These are phyloP conservation scores for Edolisoma coerulescens DNA, from an alignment of 2,113 vertebrate species.

Conservation along the genomic window DNA sequence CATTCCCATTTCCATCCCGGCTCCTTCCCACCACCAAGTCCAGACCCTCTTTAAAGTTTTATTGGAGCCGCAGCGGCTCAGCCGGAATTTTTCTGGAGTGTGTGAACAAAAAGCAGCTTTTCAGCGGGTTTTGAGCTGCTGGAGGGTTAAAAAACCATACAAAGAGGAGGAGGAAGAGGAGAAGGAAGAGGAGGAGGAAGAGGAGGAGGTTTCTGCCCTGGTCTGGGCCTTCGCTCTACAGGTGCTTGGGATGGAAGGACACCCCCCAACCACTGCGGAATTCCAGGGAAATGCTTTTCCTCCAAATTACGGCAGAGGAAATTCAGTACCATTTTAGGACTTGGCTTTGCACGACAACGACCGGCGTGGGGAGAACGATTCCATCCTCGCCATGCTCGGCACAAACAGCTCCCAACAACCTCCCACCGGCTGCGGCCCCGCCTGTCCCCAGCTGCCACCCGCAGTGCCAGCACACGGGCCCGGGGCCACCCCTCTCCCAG, in stretches of 20 bases:
- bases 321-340: slow-evolving; percentile 67
- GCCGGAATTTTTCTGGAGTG: background rate
- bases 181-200: background rate
- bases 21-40: background rate
- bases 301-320: slow-evolving; percentile 52
- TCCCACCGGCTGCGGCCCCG: background rate
- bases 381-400: background rate
- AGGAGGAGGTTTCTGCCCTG: background rate
- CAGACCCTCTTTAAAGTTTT: background rate
- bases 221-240: background rate
- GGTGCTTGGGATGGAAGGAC: background rate
- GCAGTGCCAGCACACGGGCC: rapidly evolving
- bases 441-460: background rate
- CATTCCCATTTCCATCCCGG: background rate
- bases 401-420: background rate
- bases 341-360: slow-evolving; percentile 44
- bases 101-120: background rate
- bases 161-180: background rate
- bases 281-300: slow-evolving; percentile 33
- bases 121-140: background rate
- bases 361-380: slow-evolving; percentile 50
- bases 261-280: background rate
- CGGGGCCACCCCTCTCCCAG: rapidly evolving
- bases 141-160: background rate
- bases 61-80: rapidly evolving